Evolutionary conservation across 2,113 vertebrate species (phyloP), one percentile per base, ranked within the genome.

Genomic region (Ranitomeya variabilis): DNA sequence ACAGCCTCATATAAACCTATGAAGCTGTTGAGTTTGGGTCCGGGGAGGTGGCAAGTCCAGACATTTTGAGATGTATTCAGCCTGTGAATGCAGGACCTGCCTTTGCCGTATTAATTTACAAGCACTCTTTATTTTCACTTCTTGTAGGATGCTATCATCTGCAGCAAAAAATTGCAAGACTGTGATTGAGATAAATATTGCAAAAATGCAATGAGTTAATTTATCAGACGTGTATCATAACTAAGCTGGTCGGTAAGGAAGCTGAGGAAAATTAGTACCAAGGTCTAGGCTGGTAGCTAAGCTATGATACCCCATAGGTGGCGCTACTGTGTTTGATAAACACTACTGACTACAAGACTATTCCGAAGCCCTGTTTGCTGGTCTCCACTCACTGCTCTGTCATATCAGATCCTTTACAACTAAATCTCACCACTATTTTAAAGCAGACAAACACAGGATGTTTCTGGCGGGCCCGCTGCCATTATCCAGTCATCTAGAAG

Each of bases 401-500:
- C 90, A 90, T 91, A 91, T 93, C 94, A 91, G 93, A 92, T 92
- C 88, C 92, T 89, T 80, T 90, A 79, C 91, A 90, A 92, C 91
- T 92, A 82, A 90, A 80, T 93, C 95, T 95, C 96, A 94, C 93
- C 92, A 89, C 96, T 94, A 97, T 97, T 97, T 96, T 97, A 93
- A 93, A 93, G 92, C 94, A 96, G 95, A 99, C 98, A 99, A 99
- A 99, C 93, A 96, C 97, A 98, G 98, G 98, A 99, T 97, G 96
- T 95, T 95, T 95, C 97, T 97, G 98, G 96, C 95, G 92, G 95
- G 96, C 96, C 95, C 90, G 94, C 91, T 93, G 92, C 95, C 96
- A 96, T 96, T 96, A 96, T 96, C 95, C 97, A 96, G 94, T 93
- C 94, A 88, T 92, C 90, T 95, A 92, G 86, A 88, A 93, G 94